Base-by-base conservation (phyloP, 2,888 invertebrate species). In the Drosophila rellima region DNA sequence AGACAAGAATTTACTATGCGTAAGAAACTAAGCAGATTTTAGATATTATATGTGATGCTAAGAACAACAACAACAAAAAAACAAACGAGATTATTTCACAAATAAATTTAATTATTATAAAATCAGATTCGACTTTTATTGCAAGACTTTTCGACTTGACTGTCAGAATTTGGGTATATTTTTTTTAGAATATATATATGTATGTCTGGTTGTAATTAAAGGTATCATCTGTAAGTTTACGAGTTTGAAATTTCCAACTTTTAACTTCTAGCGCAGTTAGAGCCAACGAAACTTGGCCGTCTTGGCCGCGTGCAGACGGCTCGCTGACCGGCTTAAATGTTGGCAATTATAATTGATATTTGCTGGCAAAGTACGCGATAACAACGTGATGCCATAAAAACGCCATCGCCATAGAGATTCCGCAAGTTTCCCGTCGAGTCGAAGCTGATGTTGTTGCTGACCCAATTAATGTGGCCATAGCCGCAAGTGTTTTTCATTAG, bases 401-500 rank as follows among this genome's bases (percentile, higher is more conserved):
- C 51, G 66, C 59, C 76, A 64, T 52, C n/a, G 45, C 23, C 52
- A 44, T 18, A 7, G 20, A 51, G 39, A 54, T n/a, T 23, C 8
- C 20, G 10, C 8, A 15, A 42, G 31, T 11, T 54, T 26, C 10
- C 3, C n/a, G 18, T 13, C 47, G 51, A 18, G 17, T 10, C 3
- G 52, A 13, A 20, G 39, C 18, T 44, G 29, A 7, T 48, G 52
- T 33, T 44, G 29, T 4, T 55, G 51, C 15, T 47, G 82, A 81
- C 78, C 82, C 79, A 80, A 80, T 80, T 78, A 80, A 81, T 66
- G 67, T 57, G 71, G 66, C 72, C 62, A 75, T 69, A 63, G 75
- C 74, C 82, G 78, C 79, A 70, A 81, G 82, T 80, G 79, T 63
- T 81, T 81, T 80, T 81, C 75, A 80, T 80, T 80, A 78, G 78